phyloP scores from a whole-genome alignment of 2,113 vertebrate genomes.

The Etheostoma cragini region DNA sequence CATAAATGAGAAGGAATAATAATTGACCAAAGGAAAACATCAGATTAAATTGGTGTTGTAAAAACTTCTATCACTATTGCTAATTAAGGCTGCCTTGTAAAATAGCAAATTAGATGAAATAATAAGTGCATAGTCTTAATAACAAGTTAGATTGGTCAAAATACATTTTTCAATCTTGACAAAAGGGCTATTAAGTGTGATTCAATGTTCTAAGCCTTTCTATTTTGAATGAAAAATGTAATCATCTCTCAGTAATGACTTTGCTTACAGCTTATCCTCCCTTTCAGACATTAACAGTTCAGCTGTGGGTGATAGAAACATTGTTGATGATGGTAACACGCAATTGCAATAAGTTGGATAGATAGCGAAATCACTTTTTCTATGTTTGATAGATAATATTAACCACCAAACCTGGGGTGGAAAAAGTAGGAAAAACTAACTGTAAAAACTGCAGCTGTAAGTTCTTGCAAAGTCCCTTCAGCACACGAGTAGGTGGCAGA shows the following conservation, averaged over 20 bases:
- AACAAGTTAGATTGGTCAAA: slow-evolving; percentile 11
- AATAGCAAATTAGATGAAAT: slow-evolving; percentile 6
- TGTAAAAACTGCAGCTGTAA: slow-evolving; percentile 16
- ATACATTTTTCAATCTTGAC: slow-evolving; percentile 3
- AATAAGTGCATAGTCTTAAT: neutral
- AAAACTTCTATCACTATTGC: neutral
- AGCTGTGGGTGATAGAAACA: slow-evolving; percentile 37
- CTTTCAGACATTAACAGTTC: neutral
- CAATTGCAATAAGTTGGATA: slow-evolving; percentile 36
- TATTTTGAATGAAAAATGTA: slow-evolving; percentile 46
- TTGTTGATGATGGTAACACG: slow-evolving; percentile 52
- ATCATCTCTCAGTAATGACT: slow-evolving; percentile 52
- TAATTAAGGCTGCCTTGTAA: slow-evolving; percentile 10
- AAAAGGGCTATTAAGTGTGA: slow-evolving; percentile 22
- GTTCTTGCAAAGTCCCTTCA: slow-evolving; percentile 15
- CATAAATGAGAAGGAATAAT: neutral
- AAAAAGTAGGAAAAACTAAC: neutral
- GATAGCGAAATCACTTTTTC: neutral
- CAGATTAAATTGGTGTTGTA: neutral
- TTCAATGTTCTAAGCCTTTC: slow-evolving; percentile 41
- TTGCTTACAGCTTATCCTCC: slow-evolving; percentile 1
- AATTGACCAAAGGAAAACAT: neutral
- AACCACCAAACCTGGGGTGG: neutral
- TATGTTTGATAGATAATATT: neutral
- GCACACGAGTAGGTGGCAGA: slow-evolving; percentile 52